Evolutionary conservation across 2,888 invertebrate genomes (phyloP).

Genomic region (Mythimna vitellina): DNA sequence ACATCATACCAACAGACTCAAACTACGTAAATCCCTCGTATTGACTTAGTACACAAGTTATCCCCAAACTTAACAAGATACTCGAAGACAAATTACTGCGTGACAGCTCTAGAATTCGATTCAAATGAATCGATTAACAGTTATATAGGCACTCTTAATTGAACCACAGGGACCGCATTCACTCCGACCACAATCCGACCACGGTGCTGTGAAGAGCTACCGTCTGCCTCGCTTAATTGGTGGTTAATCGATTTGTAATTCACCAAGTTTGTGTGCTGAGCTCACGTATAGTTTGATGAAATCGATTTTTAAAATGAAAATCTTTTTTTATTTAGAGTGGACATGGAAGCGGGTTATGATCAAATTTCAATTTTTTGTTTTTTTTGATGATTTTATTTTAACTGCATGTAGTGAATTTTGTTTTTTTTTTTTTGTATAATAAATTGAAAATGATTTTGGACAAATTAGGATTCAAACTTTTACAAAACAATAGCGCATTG

Average conservation of each 20-base stretch:
- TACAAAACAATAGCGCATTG: not conserved
- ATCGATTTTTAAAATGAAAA: conserved; percentile 23
- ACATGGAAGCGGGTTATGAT: rapidly evolving
- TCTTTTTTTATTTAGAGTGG: not conserved
- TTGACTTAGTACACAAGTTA: conserved; percentile 47
- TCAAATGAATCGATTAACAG: conserved; percentile 63
- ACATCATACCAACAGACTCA: not conserved
- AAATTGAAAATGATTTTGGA: not conserved
- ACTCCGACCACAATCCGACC: conserved; percentile 64
- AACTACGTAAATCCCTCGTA: conserved; percentile 16
- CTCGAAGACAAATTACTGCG: conserved; percentile 61
- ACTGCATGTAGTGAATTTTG: not conserved
- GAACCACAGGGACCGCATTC: conserved; percentile 64
- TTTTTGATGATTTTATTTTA: not conserved
- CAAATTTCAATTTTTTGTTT: not conserved
- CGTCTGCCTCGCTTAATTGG: conserved; percentile 70
- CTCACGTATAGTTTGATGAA: conserved; percentile 30
- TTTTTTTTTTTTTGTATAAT: too few species aligned
- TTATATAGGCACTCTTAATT: conserved; percentile 66
- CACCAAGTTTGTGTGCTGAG: conserved; percentile 57
- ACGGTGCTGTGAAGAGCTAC: conserved; percentile 64
- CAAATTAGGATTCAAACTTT: not conserved
- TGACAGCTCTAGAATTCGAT: conserved; percentile 60
- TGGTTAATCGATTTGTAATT: conserved; percentile 71
- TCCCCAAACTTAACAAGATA: conserved; percentile 47